These are phyloP conservation scores for Ascaphus truei DNA, from an alignment of 2,113 vertebrate species.

Conservation along the genomic window DNA sequence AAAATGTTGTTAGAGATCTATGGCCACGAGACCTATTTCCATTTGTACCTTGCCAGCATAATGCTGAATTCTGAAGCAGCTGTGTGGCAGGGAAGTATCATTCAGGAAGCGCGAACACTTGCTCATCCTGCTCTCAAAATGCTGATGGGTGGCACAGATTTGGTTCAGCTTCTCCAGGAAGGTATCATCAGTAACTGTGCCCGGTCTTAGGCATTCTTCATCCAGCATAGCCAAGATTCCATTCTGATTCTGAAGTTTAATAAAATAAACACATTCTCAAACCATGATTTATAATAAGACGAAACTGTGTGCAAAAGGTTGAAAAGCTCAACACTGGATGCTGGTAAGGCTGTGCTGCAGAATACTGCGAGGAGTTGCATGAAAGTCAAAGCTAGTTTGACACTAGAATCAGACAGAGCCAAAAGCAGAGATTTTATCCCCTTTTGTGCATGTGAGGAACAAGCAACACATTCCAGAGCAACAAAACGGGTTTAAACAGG, in stretches of 20 bases:
- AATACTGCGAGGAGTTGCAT: no score
- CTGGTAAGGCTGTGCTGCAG: no score
- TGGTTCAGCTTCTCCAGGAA: conserved; percentile 96
- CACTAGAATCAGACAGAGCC: no score
- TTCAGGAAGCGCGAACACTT: conserved; percentile 91
- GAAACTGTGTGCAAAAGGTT: no score
- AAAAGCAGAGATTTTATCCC: no score
- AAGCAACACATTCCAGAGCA: no score
- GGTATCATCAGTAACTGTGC: conserved; percentile 90
- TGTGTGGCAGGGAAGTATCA: conserved; percentile 90
- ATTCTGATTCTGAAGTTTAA: conserved; percentile 68
- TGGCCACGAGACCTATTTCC: not conserved
- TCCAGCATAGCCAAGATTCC: conserved; percentile 98
- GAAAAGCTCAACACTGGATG: no score
- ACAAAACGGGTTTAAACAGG: no score
- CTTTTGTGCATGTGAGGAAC: no score
- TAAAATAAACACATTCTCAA: not conserved
- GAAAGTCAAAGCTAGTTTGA: no score
- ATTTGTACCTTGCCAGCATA: conserved; percentile 90
- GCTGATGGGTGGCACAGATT: conserved; percentile 89
- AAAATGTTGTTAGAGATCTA: no score
- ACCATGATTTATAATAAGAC: not conserved
- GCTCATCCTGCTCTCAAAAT: conserved; percentile 95
- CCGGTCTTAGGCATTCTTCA: conserved; percentile 91
- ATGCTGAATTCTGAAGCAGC: conserved; percentile 95